phyloP scores from a whole-genome alignment of 1,140 invertebrate species.

The Drosophila triauraria region DNA sequence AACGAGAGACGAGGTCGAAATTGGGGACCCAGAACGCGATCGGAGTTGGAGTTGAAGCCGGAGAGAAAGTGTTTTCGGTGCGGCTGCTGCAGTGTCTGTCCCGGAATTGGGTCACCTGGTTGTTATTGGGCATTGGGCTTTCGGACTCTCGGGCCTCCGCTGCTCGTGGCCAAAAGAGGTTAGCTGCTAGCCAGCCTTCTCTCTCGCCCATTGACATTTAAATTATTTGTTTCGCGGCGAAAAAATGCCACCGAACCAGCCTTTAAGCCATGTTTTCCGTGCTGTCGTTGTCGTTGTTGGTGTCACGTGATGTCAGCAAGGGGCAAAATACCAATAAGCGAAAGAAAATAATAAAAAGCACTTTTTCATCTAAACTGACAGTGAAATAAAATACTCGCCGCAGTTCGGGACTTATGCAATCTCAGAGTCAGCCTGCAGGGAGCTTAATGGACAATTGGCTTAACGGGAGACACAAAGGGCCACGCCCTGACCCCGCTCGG shows the following conservation, averaged over 20 bases:
- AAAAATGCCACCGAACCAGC: slow-evolving; percentile 75
- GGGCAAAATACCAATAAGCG: slow-evolving; percentile 52
- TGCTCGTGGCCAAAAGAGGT: slow-evolving; percentile 15
- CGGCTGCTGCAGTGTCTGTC: slow-evolving; percentile 46
- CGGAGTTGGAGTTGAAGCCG: slow-evolving; percentile 16
- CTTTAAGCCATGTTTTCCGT: slow-evolving; percentile 33
- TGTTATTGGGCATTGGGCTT: slow-evolving; percentile 27
- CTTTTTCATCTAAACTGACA: slow-evolving; percentile 64
- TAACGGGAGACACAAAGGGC: slow-evolving; percentile 34
- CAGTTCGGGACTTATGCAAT: slow-evolving; percentile 31
- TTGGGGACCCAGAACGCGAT: slow-evolving; percentile 50
- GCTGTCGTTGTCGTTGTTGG: slow-evolving; percentile 30
- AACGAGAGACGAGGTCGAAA: slow-evolving; percentile 54
- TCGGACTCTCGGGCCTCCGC: slow-evolving; percentile 18
- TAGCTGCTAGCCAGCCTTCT: slow-evolving; percentile 20
- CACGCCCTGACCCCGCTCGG: slow-evolving; percentile 33
- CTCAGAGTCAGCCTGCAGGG: slow-evolving; percentile 1
- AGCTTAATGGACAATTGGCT: slow-evolving; percentile 57
- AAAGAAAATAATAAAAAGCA: slow-evolving; percentile 43
- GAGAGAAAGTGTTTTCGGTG: slow-evolving; percentile 75
- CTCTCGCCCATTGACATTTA: slow-evolving; percentile 75
- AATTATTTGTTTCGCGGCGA: slow-evolving; percentile 64
- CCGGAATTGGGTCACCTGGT: slow-evolving; percentile 68
- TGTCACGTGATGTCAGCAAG: slow-evolving; percentile 73
- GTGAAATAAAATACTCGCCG: slow-evolving; percentile 63